Evolutionary conservation across 2,888 invertebrate species (phyloP).

Genomic region (Phlogophora meticulosa): DNA sequence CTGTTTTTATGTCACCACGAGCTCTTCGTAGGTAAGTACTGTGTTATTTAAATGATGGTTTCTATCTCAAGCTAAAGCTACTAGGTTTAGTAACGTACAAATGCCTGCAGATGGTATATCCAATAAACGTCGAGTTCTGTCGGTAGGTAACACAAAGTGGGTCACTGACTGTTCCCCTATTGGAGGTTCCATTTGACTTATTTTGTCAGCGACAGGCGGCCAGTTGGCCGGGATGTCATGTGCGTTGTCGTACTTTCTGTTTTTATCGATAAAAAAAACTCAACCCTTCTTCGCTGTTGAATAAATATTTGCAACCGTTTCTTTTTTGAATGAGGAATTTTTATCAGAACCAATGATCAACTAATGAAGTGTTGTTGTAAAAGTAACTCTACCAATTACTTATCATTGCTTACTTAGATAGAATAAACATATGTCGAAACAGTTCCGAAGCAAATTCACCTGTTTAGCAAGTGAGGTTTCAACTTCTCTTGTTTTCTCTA

Average conservation of each 20-base stretch:
- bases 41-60: no score
- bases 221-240: conserved; percentile 52
- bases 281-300: conserved; percentile 33
- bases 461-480: no score
- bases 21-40: no score
- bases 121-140: neutral
- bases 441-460: no score
- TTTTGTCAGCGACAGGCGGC: conserved; percentile 45
- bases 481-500: no score
- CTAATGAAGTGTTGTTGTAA: no score
- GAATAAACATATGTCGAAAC: no score
- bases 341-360: neutral
- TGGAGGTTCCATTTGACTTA: conserved; percentile 50
- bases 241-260: conserved; percentile 7
- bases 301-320: conserved; percentile 15
- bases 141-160: conserved; percentile 34
- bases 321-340: neutral
- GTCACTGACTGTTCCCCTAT: conserved; percentile 32
- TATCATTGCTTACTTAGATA: neutral
- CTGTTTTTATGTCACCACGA: no score
- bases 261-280: conserved; percentile 41
- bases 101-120: conserved; percentile 10
- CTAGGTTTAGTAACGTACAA: no score
- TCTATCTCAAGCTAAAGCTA: no score
- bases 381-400: no score